These are phyloP conservation scores for Ornithorhynchus anatinus DNA, from an alignment of 2,113 vertebrate species.

Conservation along the genomic window DNA sequence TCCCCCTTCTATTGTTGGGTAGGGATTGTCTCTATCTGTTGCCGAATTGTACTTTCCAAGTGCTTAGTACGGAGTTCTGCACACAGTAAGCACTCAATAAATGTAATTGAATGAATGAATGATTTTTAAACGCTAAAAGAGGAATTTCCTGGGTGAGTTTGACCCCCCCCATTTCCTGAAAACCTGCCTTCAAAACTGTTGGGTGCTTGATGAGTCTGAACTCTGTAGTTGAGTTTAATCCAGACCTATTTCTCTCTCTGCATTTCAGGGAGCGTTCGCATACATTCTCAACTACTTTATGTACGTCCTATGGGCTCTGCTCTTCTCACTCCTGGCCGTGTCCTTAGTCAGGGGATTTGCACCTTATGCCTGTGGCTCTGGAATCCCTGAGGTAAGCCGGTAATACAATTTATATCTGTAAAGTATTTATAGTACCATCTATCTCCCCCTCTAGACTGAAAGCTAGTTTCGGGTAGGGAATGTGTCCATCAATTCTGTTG, in stretches of 20 bases:
- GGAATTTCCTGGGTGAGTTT: slow-evolving; percentile 6
- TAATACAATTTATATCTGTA: no score
- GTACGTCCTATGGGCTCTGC: slow-evolving; percentile 89
- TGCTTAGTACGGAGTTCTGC: no score
- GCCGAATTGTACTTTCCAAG: no score
- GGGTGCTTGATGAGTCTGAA: background rate
- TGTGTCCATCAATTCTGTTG: no score
- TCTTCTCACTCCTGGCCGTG: slow-evolving; percentile 92
- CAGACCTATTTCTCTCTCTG: background rate
- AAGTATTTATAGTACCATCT: no score
- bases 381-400: slow-evolving; percentile 92
- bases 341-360: slow-evolving; percentile 89
- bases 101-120: background rate
- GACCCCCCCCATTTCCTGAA: background rate
- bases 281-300: slow-evolving; percentile 91
- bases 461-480: no score
- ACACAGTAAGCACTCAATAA: no score
- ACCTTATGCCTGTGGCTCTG: slow-evolving; percentile 94
- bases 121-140: background rate
- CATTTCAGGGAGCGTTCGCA: slow-evolving; percentile 80
- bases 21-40: no score
- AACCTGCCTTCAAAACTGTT: background rate
- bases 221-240: background rate
- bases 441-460: no score
- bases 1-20: no score